These are phyloP conservation scores for Charadrius vociferus DNA, from an alignment of 2,113 vertebrate genomes.

Conservation along the genomic window DNA sequence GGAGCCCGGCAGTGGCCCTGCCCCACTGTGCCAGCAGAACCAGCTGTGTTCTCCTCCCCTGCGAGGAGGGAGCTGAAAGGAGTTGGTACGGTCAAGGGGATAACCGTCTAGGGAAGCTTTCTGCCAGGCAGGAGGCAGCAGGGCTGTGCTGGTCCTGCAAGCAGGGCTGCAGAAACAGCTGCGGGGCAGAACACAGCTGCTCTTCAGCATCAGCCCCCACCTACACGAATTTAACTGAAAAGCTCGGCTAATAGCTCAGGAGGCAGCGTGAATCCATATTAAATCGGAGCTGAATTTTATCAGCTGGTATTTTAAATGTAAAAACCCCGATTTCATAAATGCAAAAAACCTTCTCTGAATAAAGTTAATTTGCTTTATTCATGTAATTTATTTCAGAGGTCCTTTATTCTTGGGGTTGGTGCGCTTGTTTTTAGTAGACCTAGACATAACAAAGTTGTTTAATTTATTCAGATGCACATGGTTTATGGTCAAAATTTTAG, in stretches of 20 bases:
- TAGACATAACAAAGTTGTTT: background rate
- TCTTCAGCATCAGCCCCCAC: background rate
- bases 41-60: background rate
- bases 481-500: background rate
- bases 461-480: background rate
- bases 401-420: background rate
- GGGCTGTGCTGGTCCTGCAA: background rate
- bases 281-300: no score
- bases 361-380: background rate
- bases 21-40: background rate
- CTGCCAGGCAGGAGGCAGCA: background rate
- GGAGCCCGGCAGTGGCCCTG: no score
- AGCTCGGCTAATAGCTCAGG: background rate
- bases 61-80: background rate
- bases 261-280: accelerated
- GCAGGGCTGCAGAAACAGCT: background rate
- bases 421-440: background rate
- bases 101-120: background rate
- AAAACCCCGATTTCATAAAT: background rate
- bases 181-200: background rate
- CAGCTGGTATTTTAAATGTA: background rate
- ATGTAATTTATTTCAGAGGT: background rate
- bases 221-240: background rate
- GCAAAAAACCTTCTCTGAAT: background rate
- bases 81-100: background rate